Evolutionary conservation across 2,797 vertebrate species (phyloP).

Genomic region (Enteromius argenteus): DNA sequence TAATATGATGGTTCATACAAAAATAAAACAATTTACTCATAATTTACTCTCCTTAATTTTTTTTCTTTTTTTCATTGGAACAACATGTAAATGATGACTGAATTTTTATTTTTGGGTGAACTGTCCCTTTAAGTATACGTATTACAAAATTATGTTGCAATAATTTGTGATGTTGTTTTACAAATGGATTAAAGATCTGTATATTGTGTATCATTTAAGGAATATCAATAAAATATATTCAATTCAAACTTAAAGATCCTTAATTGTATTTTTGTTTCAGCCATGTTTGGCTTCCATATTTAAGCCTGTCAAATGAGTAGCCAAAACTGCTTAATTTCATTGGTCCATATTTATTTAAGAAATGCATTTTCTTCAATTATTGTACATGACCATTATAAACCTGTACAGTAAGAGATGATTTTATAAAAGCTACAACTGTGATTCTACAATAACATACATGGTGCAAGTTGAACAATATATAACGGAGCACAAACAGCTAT

Average conservation of each 20-base stretch:
- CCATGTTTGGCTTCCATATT: not conserved
- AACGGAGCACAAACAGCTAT: not conserved
- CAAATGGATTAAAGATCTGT: not conserved
- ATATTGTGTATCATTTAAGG: not conserved
- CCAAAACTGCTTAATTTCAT: conserved; percentile 62
- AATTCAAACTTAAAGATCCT: not conserved
- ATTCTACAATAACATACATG: conserved; percentile 31
- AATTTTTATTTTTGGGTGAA: not conserved
- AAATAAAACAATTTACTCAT: not conserved
- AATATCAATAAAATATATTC: not conserved
- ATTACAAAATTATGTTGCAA: not conserved
- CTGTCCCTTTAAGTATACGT: not conserved
- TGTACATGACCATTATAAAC: conserved; percentile 52
- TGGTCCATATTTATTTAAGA: conserved; percentile 60
- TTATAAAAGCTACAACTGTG: conserved; percentile 68
- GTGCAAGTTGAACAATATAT: not conserved
- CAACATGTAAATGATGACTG: not conserved
- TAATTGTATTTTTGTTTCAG: not conserved
- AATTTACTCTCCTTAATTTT: not conserved
- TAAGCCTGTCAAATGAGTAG: not conserved
- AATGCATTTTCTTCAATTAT: conserved; percentile 10
- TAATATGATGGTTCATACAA: not conserved
- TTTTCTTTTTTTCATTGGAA: not conserved
- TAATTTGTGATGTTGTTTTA: not conserved
- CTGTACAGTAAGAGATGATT: conserved; percentile 63